These are phyloP conservation scores for Sarotherodon lohbergeri DNA, from an alignment of 2,113 vertebrate genomes.

Conservation along the genomic window DNA sequence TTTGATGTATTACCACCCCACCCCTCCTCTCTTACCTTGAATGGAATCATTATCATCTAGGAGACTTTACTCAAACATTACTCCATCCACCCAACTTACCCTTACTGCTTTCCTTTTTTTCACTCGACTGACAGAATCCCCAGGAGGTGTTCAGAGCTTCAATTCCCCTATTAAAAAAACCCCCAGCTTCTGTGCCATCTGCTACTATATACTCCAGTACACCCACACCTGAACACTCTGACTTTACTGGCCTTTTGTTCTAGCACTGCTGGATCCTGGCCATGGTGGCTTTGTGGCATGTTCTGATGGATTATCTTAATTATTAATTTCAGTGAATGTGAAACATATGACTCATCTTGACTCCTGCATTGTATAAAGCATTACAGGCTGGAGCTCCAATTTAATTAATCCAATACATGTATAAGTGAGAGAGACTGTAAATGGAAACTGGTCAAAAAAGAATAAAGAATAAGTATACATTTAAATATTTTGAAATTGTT, in stretches of 20 bases:
- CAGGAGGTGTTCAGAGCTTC: not conserved
- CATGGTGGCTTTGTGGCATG: not conserved
- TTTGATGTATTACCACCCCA: conserved; percentile 38
- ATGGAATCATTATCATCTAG: conserved; percentile 47
- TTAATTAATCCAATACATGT: not conserved
- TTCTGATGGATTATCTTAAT: not conserved
- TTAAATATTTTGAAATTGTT: not conserved
- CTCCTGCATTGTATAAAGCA: not conserved
- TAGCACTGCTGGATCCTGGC: not conserved
- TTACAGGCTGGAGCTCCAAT: not conserved
- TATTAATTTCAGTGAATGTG: not conserved
- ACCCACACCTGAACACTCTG: not conserved
- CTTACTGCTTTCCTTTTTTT: not conserved
- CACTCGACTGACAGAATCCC: not conserved
- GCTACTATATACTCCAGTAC: not conserved
- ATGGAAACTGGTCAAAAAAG: not conserved
- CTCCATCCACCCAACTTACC: not conserved
- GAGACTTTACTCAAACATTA: conserved; percentile 10
- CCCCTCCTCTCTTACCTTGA: conserved; percentile 37
- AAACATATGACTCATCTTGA: not conserved
- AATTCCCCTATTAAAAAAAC: not conserved
- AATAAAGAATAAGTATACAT: not conserved
- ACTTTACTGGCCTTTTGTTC: not conserved
- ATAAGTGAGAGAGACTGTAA: not conserved
- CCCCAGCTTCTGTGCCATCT: not conserved